Base-by-base conservation (phyloP, 2,797 vertebrate species). In the Oryzias dopingdopingensis region DNA sequence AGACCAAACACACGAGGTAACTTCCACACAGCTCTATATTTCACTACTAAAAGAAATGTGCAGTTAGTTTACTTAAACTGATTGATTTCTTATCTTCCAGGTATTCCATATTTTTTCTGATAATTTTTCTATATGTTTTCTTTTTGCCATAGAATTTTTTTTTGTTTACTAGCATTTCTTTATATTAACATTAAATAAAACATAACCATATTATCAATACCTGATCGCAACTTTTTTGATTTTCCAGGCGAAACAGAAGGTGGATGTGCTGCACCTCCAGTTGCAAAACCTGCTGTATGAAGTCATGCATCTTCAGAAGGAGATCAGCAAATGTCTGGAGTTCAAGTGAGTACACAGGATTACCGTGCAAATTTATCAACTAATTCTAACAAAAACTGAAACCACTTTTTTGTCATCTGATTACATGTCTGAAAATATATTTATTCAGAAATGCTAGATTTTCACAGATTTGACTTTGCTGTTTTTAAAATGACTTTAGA, bases 291-390 rank as follows among this genome's bases (percentile, higher is more conserved):
- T 99, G 54, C 84, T 99, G 2, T 99, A 99, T n/a, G 97, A 99
- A 88, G 97, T 99, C 66, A 95, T 99, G 96, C 97, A 99, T 81
- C 92, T 99, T 65, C 97, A 99, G 88, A 99, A 99, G 47, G 97
- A 99, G 88, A 99, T 99, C 82, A 97, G 96, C 75, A 99, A 99
- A 41, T 99, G 97, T 84, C 87, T 99, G 58, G 97, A 99, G 70
- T 99, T 99, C 84, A 99, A 98, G 97, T 99, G 76, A 95, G 96
- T 88, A 22, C 4, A 45, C 64, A 56, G 45, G n/a, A 40, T 49
- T 37, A 20, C 22, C 18, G 2, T 44, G n/a, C 16, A 17, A 17
- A 44, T 44, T 15, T 44, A 44, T 44, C 6, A 44, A 44, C 8
- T 44, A 1, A 4, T 14, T 14, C 6, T 15, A 12, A 37, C 12